A percentile compares a stretch with the other conserved stretches of the same genome.
phyloP scores from a whole-genome alignment of 2,888 invertebrate genomes.

The Bembecia ichneumoniformis region DNA sequence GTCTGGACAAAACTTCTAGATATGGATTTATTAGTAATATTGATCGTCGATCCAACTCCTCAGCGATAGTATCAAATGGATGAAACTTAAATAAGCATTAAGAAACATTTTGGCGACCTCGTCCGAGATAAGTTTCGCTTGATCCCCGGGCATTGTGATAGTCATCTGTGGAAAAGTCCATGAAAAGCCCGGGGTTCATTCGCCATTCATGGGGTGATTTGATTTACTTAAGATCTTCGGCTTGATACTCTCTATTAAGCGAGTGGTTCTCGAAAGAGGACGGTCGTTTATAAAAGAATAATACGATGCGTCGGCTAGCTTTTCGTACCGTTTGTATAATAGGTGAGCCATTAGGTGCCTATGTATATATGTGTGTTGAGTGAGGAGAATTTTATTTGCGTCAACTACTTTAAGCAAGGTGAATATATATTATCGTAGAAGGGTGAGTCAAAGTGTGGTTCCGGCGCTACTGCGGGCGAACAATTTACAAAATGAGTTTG shows the following conservation, averaged over 20 bases:
- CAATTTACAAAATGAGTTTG: constrained; percentile 73
- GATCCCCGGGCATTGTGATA: constrained; percentile 69
- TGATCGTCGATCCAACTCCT: not conserved
- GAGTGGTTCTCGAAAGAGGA: constrained; percentile 38
- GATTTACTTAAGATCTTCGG: constrained; percentile 70
- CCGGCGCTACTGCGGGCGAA: constrained; percentile 51
- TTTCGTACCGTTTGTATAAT: constrained; percentile 1
- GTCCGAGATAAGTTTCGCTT: constrained; percentile 58
- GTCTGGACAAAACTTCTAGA: constrained; percentile 23
- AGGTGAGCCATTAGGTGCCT: not conserved
- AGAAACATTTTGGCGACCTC: constrained; percentile 63
- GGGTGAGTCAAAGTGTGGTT: constrained; percentile 64
- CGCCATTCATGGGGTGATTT: constrained; percentile 70
- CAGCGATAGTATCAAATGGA: constrained; percentile 51
- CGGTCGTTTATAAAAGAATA: constrained; percentile 46
- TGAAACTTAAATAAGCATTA: constrained; percentile 65
- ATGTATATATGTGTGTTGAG: too few relatives aligned
- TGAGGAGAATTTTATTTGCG: too few relatives aligned
- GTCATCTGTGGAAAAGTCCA: constrained; percentile 59
- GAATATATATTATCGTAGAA: constrained; percentile 37
- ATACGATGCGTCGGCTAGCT: constrained; percentile 24
- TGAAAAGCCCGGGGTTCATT: constrained; percentile 64
- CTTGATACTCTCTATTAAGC: constrained; percentile 66
- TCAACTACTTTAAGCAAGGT: constrained; percentile 25
- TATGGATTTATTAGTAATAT: not conserved